These are phyloP conservation scores for Talpa occidentalis DNA, from an alignment of 2,113 vertebrate genomes.

Conservation along the genomic window DNA sequence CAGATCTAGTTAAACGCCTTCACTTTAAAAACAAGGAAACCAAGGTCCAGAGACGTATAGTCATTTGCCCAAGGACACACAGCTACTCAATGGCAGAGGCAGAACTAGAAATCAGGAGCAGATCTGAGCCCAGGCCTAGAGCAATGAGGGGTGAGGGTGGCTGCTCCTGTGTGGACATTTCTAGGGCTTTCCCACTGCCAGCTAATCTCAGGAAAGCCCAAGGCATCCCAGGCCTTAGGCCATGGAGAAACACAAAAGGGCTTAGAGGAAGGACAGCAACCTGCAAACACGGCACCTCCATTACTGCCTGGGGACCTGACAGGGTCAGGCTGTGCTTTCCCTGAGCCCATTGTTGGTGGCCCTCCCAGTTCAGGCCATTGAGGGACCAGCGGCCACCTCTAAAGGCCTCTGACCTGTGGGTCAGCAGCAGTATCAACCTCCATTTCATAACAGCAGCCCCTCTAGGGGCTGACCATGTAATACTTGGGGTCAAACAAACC, in stretches of 20 bases:
- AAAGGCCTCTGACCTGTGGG: too few relatives aligned
- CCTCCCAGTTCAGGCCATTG: neutral
- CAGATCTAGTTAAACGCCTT: neutral
- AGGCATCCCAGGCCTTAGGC: neutral
- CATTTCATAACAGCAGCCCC: neutral
- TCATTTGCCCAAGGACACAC: neutral
- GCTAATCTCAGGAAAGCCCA: neutral
- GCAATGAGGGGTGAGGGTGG: neutral
- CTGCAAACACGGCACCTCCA: neutral
- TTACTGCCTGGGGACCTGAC: neutral
- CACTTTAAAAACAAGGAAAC: neutral
- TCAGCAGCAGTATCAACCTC: neutral
- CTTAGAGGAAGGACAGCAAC: accelerated
- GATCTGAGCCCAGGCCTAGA: neutral
- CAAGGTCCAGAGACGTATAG: neutral
- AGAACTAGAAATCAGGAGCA: neutral
- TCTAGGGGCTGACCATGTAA: neutral
- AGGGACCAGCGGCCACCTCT: neutral
- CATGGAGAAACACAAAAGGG: neutral
- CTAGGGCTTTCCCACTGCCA: neutral
- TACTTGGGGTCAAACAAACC: neutral
- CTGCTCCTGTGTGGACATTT: neutral
- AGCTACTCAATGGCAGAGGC: neutral
- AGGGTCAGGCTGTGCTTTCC: neutral
- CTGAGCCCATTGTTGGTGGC: neutral